A percentile compares a stretch with the other conserved stretches of the same genome.
These are phyloP conservation scores for Siderastrea siderea DNA, from an alignment of 92 coral and sea anemone genomes.

Conservation along the genomic window DNA sequence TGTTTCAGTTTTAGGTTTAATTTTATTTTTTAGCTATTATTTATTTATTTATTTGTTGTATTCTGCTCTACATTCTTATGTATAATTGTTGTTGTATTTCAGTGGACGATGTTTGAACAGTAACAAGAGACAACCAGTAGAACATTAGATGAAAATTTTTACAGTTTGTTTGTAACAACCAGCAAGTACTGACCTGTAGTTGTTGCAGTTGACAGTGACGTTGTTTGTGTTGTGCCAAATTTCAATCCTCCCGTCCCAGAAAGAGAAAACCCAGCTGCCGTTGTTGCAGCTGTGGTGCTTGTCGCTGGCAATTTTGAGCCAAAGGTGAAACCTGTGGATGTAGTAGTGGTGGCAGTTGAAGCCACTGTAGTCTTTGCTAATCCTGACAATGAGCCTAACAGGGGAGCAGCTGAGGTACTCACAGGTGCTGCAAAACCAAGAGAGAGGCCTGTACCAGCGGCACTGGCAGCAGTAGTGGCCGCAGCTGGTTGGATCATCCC, in stretches of 20 bases:
- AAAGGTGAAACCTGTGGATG: conserved; percentile 52
- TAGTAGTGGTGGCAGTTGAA: conserved; percentile 23
- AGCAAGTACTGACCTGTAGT: conserved; percentile 37
- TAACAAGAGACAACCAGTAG: too few relatives aligned
- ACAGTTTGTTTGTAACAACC: too few relatives aligned
- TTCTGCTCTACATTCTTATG: too few relatives aligned
- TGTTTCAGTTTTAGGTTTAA: too few relatives aligned
- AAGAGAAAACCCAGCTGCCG: conserved; percentile 38
- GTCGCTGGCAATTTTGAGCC: conserved; percentile 36
- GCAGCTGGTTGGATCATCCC: conserved; percentile 12
- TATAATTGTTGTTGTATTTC: too few relatives aligned
- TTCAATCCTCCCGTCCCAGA: conserved; percentile 46
- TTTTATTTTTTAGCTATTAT: too few relatives aligned
- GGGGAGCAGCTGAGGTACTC: conserved; percentile 13
- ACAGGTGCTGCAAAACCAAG: conserved; percentile 10
- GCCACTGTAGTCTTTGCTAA: conserved; percentile 20
- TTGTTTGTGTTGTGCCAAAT: conserved; percentile 52
- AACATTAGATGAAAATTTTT: not conserved
- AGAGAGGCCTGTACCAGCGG: conserved; percentile 38
- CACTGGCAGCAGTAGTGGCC: conserved; percentile 32
- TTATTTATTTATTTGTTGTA: too few relatives aligned
- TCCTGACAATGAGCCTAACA: conserved; percentile 15
- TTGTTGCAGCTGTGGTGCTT: conserved; percentile 28
- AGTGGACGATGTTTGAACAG: too few relatives aligned
- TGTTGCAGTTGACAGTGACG: conserved; percentile 49